Base-by-base conservation (phyloP, 2,888 invertebrate species). In the Dione vanillae region DNA sequence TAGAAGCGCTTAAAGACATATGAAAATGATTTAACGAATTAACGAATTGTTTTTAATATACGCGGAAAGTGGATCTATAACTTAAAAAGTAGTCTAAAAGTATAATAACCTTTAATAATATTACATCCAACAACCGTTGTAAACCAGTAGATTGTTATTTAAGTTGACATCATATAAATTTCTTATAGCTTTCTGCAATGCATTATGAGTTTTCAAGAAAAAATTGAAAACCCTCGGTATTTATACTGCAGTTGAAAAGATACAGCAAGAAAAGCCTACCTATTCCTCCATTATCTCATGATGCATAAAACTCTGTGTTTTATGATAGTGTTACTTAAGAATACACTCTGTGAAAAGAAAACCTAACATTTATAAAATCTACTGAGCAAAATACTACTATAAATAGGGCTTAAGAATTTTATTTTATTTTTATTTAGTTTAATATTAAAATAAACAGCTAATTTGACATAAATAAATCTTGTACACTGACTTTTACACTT, bases 261-360 rank as follows among this genome's bases (percentile, higher is more conserved):
- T 49, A 16, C 37, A 35, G 64, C 40, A 37, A 49, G 47, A 61
- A 56, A 64, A 64, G 64, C 64, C 49, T 64, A 64, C 49, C n/a
- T n/a, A n/a, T n/a, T 64, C 40, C 49, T 64, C n/a, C n/a, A n/a
- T n/a, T n/a, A 64, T 64, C 49, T 64, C 49, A 40, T 49, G 49
- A 37, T 37, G 64, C 64, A 64, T 64, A 64, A 64, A 64, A 49
- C 49, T 19, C 45, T 19, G 37, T 49, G 49, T 20, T 49, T 64
- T 64, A 64, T 49, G 64, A 64, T 49, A 40, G 45, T 45, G 40
- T 64, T 51, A 64, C 37, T 37, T 51, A 64, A 64, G 64, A 49
- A 51, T 16, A 51, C 49, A 49, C 51, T 27, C 37, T 40, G 37
- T 64, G 40, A 64, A 64, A 37, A 49, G 51, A 1, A 51, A 14